These are phyloP conservation scores for Polyommatus iphigenia DNA, from an alignment of 2,888 invertebrate genomes.

Conservation along the genomic window DNA sequence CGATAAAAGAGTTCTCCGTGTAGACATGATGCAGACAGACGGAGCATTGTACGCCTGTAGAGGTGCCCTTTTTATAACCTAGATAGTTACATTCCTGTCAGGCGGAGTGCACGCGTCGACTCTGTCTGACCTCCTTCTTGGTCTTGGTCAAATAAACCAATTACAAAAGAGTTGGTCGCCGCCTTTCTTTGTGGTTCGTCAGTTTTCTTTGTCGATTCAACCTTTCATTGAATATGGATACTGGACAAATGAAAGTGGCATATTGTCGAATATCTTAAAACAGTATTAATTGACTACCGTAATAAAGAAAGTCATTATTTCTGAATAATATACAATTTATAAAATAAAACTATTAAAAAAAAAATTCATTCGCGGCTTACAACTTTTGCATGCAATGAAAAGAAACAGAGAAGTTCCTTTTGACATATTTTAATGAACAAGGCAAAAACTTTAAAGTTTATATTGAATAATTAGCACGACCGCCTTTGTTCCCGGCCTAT, in stretches of 20 bases:
- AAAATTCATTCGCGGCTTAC: neutral
- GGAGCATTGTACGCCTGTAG: neutral
- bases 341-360: constrained; percentile 1
- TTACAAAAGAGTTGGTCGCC: constrained; percentile 6
- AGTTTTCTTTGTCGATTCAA: neutral
- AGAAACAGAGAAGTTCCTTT: constrained; percentile 6
- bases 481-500: constrained; percentile 1
- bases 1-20: neutral
- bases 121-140: constrained; percentile 19
- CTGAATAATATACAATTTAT: neutral
- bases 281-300: too few species aligned
- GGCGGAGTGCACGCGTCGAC: constrained; percentile 14
- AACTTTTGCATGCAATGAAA: constrained; percentile 14
- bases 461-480: constrained; percentile 19
- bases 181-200: neutral
- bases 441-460: constrained; percentile 18
- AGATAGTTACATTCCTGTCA: constrained; percentile 8
- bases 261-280: too few species aligned
- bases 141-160: constrained; percentile 16
- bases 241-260: neutral
- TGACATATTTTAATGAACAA: constrained; percentile 25
- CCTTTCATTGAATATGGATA: neutral
- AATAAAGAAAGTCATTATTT: neutral
- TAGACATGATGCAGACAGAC: constrained; percentile 1
- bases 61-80: constrained; percentile 18